Percentiles rank a stretch among this genome's conserved stretches.
Evolutionary conservation across 2,797 vertebrate genomes (phyloP).

Genomic region (Mycteria americana): DNA sequence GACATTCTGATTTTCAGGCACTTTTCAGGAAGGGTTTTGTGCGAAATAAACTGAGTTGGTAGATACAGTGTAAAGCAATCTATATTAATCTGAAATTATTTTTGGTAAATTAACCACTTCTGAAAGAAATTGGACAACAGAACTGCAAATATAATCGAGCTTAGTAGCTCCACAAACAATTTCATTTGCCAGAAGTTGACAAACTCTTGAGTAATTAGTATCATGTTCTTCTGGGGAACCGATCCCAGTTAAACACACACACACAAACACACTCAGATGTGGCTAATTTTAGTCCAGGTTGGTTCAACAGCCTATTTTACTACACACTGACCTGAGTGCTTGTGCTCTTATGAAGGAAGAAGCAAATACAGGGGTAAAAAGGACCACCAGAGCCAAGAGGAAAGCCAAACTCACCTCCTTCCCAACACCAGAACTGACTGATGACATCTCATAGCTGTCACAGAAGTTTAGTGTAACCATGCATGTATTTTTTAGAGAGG

Average conservation of each 20-base stretch:
- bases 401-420: background rate
- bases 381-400: background rate
- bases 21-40: background rate
- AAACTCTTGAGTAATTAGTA: background rate
- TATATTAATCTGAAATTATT: background rate
- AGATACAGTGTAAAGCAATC: background rate
- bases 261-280: background rate
- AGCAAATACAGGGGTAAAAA: background rate
- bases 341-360: background rate
- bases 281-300: background rate
- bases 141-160: background rate
- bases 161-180: background rate
- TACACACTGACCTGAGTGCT: background rate
- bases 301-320: background rate
- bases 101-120: background rate
- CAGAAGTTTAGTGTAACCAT: background rate
- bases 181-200: background rate
- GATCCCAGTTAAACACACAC: background rate
- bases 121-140: background rate
- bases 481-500: background rate
- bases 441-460: background rate
- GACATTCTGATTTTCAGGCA: background rate
- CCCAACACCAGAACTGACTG: background rate
- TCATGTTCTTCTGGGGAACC: background rate
- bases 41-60: background rate